Evolutionary conservation across 2,113 vertebrate species (phyloP).

Genomic region (Pachycephala philippinensis): DNA sequence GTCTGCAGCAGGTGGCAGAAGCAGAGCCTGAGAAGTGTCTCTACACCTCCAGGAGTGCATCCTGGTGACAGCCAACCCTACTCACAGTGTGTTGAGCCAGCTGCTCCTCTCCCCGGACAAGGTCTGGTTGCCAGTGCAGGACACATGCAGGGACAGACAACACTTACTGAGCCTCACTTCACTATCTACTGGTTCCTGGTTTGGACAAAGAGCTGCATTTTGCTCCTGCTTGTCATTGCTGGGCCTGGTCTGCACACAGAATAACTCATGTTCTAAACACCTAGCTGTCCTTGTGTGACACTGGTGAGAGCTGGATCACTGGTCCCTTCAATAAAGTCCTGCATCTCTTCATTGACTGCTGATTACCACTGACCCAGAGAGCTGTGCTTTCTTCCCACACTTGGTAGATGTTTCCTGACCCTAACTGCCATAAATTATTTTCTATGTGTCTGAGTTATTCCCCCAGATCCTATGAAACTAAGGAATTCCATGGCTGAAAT

Average conservation of each 20-base stretch:
- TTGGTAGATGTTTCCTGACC: not conserved
- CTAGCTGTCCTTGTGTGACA: not conserved
- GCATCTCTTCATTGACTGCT: not conserved
- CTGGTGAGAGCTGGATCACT: not conserved
- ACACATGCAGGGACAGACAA: not conserved
- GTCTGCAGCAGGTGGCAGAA: not conserved
- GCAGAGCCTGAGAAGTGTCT: not conserved
- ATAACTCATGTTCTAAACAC: not conserved
- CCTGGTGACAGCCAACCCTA: not conserved
- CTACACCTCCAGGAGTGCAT: fast-evolving
- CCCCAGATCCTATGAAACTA: not conserved
- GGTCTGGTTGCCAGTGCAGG: fast-evolving
- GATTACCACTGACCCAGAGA: not conserved
- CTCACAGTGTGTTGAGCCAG: not conserved
- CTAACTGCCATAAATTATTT: not conserved
- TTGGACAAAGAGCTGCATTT: not conserved
- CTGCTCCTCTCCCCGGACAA: not conserved
- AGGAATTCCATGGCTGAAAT: not conserved
- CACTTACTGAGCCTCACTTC: not conserved
- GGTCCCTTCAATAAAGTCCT: not conserved
- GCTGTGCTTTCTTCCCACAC: not conserved
- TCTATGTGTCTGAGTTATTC: not conserved
- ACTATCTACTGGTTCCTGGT: not conserved
- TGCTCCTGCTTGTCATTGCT: not conserved
- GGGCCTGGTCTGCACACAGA: not conserved